Percentiles rank a stretch among this genome's conserved stretches.
phyloP scores from a whole-genome alignment of 2,797 vertebrate species.

The Parambassis ranga region DNA sequence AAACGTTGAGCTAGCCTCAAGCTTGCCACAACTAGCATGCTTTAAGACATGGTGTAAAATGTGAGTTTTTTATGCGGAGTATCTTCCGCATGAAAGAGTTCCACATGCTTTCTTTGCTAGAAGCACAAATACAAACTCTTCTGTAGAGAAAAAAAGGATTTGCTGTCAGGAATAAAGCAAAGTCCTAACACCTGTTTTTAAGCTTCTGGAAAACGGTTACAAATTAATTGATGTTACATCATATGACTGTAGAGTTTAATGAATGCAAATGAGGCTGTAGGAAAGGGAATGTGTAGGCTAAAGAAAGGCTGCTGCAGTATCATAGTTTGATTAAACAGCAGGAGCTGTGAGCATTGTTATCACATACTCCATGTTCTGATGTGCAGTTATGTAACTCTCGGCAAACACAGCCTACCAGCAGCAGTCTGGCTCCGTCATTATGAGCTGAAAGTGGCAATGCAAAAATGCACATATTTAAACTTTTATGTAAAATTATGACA shows the following conservation, averaged over 20 bases:
- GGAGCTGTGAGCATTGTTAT: constrained; percentile 1
- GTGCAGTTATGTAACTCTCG: too few relatives aligned
- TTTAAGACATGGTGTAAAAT: too few relatives aligned
- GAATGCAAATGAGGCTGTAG: background rate
- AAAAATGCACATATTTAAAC: too few relatives aligned
- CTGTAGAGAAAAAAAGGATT: background rate
- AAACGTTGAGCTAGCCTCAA: background rate
- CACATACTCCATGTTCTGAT: background rate
- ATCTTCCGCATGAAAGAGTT: background rate
- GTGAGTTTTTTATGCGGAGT: background rate
- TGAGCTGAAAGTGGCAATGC: too few relatives aligned
- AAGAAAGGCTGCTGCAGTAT: too few relatives aligned
- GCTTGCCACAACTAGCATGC: background rate
- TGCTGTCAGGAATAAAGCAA: too few relatives aligned
- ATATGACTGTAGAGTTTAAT: background rate
- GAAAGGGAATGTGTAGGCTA: too few relatives aligned
- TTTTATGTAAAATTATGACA: too few relatives aligned
- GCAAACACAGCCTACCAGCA: too few relatives aligned
- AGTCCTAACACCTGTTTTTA: background rate
- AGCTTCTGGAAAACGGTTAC: background rate
- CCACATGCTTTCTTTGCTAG: background rate
- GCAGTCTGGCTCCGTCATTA: too few relatives aligned
- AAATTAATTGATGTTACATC: background rate
- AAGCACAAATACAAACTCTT: background rate
- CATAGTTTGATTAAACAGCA: too few relatives aligned